Evolutionary conservation across 2,888 invertebrate species (phyloP), one percentile per base, ranked within the genome.

Genomic region (Drosophila macrothrix): DNA sequence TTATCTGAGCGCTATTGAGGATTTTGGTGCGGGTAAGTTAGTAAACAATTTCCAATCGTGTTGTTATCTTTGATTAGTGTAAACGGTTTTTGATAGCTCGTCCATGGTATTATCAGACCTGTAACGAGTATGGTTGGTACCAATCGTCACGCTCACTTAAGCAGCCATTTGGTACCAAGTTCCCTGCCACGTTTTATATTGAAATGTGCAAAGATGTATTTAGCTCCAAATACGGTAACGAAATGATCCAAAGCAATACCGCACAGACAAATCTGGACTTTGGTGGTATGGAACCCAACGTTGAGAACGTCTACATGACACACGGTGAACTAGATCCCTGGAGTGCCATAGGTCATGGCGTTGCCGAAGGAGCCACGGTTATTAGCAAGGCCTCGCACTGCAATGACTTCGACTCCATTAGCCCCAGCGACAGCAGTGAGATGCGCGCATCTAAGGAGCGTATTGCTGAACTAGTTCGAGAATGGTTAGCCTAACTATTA

Each of bases 61-160:
- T n/a, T 29, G 2, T 16, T 19, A 39, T 22, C 16, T 33, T 31
- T 50, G 31, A 73, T 49, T 63, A n/a, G 1, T 52, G 28, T 4
- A 0, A 25, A 7, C 31, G 37, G 0, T 28, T 3, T n/a, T 35
- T 12, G 3, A 28, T n/a, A 96, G 96, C 94, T 92, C 95, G 97
- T 0, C 95, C 96, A 54, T 97, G 97, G 97, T 94, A 94, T 3
- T 97, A 96, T 92, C 97, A 98, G 93, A 97, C 97, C 0, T 98
- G 98, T 92, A 96, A 96, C 60, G 97, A 98, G 94, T 97, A 95
- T 92, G 98, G 97, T 63, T 97, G 96, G 94, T 97, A 95, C 93
- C 97, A 97, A 94, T 95, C 96, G 4, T 96, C 97, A 0, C 94
- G 94, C 72, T 94, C 95, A 16, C 58, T 83, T 0, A 90, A 93